Evolutionary conservation across 2,888 invertebrate genomes (phyloP), one percentile per base, ranked within the genome.

Genomic region (Helicoverpa assulta): DNA sequence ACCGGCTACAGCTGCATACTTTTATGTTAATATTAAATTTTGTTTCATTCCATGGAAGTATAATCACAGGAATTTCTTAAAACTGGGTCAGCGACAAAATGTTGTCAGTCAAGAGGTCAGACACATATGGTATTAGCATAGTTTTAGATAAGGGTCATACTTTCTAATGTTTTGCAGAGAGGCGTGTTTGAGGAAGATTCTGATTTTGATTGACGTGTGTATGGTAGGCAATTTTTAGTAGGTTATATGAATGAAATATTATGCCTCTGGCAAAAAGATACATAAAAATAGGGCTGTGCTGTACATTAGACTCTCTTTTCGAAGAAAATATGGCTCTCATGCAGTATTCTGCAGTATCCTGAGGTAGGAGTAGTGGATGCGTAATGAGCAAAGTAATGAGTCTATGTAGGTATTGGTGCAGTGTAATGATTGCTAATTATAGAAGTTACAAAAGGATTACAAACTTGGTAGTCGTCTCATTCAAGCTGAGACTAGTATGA

Each of bases 41-140:
- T 47, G 16, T 18, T 74, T 37, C 60, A 47, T 43, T 56, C 37
- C n/a, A 37, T 52, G 37, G 6, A n/a, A 10, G 18, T 54, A 16
- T 29, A 60, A 33, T 18, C 19, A 51, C 10, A 19, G 21, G 51
- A 33, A 16, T 52, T 52, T 6, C 21, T 21, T 0, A 33, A 2
- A 7, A 33, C 8, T 40, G 37, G 52, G 52, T 52, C 37, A 21
- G 21, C 5, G 52, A 52, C 52, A 60, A 21, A 21, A 52, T 14
- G 43, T 43, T 16, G 43, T 43, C 2, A 16, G 16, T 16, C 16
- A 43, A 14, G 14, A 47, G 47, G 47, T 47, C 47, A 47, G 5
- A n/a, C 6, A 5, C 16, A 43, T 16, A 43, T 47, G n/a, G 47
- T n/a, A 5, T 47, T 47, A 47, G 47, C 16, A 47, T n/a, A n/a